phyloP scores from a whole-genome alignment of 2,797 vertebrate species.

The Echeneis naucrates region DNA sequence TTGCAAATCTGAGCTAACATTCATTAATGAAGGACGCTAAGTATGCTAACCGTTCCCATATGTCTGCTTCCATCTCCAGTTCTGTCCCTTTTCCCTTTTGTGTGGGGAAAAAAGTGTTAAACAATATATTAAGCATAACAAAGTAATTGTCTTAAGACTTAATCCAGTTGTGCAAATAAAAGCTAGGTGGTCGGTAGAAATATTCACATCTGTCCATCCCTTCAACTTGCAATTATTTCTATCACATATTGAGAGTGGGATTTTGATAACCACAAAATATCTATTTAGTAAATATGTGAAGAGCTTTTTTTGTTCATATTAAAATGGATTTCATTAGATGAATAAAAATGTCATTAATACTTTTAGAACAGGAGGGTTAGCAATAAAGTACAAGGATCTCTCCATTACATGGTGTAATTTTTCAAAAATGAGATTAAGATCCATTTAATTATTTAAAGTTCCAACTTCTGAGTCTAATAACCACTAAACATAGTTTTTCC shows the following conservation, averaged over 20 bases:
- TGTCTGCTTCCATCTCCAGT: too few species aligned
- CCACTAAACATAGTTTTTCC: slow-evolving; percentile 9
- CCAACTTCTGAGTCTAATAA: neutral
- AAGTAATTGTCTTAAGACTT: neutral
- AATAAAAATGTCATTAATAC: neutral
- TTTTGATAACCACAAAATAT: neutral
- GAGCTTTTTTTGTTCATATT: too few species aligned
- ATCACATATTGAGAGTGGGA: neutral
- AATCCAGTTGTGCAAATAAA: slow-evolving; percentile 2
- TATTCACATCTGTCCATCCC: neutral
- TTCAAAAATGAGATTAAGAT: neutral
- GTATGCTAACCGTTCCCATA: too few species aligned
- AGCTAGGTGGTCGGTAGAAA: neutral
- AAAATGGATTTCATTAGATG: neutral
- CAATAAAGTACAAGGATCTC: neutral
- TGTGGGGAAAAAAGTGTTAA: too few species aligned
- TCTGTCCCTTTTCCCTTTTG: too few species aligned
- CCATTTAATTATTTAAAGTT: neutral
- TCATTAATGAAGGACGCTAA: too few species aligned
- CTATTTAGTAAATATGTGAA: neutral
- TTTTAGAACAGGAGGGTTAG: neutral
- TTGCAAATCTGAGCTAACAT: too few species aligned
- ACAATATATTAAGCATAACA: too few species aligned
- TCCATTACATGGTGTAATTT: neutral
- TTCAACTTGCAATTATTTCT: too few species aligned